Base-by-base conservation (phyloP, 2,113 vertebrate genomes). In the Dermatemys mawii region DNA sequence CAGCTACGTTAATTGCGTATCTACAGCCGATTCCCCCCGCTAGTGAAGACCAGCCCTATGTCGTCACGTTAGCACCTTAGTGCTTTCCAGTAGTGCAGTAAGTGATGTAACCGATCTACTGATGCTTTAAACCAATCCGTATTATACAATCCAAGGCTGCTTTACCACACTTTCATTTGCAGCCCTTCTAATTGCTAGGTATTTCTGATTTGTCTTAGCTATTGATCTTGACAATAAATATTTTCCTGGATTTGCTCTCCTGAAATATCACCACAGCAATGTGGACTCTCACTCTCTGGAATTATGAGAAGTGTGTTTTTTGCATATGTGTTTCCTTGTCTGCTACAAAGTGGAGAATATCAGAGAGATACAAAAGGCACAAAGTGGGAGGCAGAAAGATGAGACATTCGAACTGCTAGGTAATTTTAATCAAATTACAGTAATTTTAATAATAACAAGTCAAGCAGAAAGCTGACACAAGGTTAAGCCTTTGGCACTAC, bases 61-160 rank as follows among this genome's bases (percentile, higher is more conserved):
- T 0, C 2, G 2, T 2, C 11, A 38, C 26, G 0, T 50, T 3
- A 16, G 32, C 35, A 1, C 53, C 70, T 41, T 1, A 1, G 11
- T 24, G 38, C 44, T 83, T 80, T 27, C 51, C 17, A 11, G 46
- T 27, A 29, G n/a, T 1, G 38, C 1, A 3, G 35, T 57, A 26
- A 46, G 35, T 0, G 4, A 41, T 67, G 60, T 27, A 41, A 76
- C 79, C 46, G 44, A 21, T 27, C 73, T 80, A 44, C 21, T 82
- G 90, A 46, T 82, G 4, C 3, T 55, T 26, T n/a, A 32, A 32
- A 78, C 67, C 6, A 54, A 29, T 14, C 32, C 54, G 38, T 38
- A 35, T 24, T 79, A 70, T 75, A 0, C 26, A n/a, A n/a, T 21
- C 35, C 60, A 4, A 63, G 49, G 19, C n/a, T 41, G 84, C 48